Evolutionary conservation across 2,888 invertebrate species (phyloP), one percentile per base, ranked within the genome.

Genomic region (Athalia cordata): DNA sequence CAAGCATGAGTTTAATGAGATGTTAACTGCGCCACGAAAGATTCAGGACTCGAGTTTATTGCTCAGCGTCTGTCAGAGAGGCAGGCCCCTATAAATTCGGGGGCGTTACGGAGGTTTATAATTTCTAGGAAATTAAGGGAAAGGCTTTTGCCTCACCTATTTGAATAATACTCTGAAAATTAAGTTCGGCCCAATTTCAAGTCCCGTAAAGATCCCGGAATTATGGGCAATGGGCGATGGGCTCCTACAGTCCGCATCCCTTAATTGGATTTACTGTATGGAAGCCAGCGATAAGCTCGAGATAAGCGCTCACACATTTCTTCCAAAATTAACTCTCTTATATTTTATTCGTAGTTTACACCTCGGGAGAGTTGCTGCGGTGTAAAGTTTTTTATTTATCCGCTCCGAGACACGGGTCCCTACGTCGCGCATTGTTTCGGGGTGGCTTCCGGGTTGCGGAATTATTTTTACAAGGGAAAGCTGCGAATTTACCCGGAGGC

Each of bases 251-350:
- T 74, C 61, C 15, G 62, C 49, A 62, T 62, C 62, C 75, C 75
- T 64, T 75, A 75, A 75, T 75, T 75, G 75, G 75, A 75, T 75
- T 75, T 75, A 64, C 75, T 50, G 75, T 75, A 61, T 75, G 62
- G 75, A 75, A 50, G 75, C 72, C 29, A 50, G 59, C 15, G 15
- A 11, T 43, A n/a, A 62, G 15, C 66, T 11, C 75, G 29, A 61
- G 75, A 75, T 75, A 75, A 62, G 49, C n/a, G n/a, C 59, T 29
- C 29, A 29, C 29, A 29, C 29, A 29, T 29, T 29, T 29, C 29
- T 29, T 29, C 29, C 29, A 2, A 29, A 29, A 29, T 29, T 29
- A 29, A 29, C 29, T 29, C 29, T 2, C 1, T 29, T 29, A 29
- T 29, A 29, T 29, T 29, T 29, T 29, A 29, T 29, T 29, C 29